Evolutionary conservation across 2,888 invertebrate species (phyloP).

Genomic region (Crossocerus cetratus): DNA sequence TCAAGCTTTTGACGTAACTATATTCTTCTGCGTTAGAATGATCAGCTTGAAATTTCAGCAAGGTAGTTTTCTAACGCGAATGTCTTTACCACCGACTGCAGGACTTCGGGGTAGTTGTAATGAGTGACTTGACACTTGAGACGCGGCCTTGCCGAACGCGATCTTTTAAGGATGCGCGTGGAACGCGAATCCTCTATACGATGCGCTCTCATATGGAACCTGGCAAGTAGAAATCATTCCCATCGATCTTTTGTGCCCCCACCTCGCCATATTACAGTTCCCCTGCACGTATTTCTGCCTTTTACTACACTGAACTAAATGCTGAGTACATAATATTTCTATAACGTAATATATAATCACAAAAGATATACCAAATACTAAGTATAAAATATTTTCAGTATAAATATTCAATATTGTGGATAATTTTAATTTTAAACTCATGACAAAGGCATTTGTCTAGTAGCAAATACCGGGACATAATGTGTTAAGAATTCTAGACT

Average conservation of each 20-base stretch:
- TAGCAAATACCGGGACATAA: not conserved
- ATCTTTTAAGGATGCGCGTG: not conserved
- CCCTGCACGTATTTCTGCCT: too few species aligned
- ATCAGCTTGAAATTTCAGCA: not conserved
- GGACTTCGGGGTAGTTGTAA: constrained; percentile 79
- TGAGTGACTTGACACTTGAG: constrained; percentile 79
- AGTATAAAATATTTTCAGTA: too few species aligned
- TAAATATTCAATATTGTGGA: too few species aligned
- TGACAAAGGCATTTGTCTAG: too few species aligned
- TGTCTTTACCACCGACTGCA: constrained; percentile 49
- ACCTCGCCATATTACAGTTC: too few species aligned
- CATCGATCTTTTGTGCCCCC: not conserved
- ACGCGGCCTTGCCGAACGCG: constrained; percentile 78
- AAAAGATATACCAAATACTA: too few species aligned
- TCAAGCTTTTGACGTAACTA: constrained; percentile 75
- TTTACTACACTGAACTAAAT: too few species aligned
- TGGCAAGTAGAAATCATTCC: constrained; percentile 44
- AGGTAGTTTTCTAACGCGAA: constrained; percentile 2
- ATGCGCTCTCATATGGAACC: constrained; percentile 57
- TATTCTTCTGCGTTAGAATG: too few species aligned
- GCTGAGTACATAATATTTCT: too few species aligned
- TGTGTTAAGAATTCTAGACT: not conserved
- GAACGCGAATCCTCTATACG: constrained; percentile 41
- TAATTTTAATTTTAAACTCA: too few species aligned
- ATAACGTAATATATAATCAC: too few species aligned